Conservation (phyloP, 2,797 vertebrate species). For the Phyllotis vaccarum region DNA sequence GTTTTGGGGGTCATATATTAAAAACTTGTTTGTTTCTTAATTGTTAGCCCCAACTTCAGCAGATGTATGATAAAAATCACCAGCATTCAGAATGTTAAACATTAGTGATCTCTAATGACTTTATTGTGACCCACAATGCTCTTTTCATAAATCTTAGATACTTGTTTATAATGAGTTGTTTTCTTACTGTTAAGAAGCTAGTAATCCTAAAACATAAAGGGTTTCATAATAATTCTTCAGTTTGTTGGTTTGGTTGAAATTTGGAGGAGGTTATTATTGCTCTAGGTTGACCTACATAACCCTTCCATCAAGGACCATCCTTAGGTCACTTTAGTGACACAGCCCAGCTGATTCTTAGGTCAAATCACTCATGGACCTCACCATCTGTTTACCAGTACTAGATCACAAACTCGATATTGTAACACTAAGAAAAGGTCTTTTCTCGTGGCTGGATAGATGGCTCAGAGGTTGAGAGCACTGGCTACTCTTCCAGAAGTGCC, state of each 20-base stretch:
- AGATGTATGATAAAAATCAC: not conserved
- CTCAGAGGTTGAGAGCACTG: too few species aligned
- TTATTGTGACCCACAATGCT: not conserved
- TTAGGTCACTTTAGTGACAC: not conserved
- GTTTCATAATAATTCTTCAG: not conserved
- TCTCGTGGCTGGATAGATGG: too few species aligned
- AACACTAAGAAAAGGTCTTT: not conserved
- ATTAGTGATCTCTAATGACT: not conserved
- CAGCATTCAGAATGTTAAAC: not conserved
- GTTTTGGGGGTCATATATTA: slow-evolving; percentile 31
- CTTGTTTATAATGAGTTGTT: slow-evolving; percentile 4
- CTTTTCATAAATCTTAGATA: not conserved
- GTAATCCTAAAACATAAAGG: slow-evolving; percentile 13
- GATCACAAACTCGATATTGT: not conserved
- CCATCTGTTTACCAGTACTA: not conserved
- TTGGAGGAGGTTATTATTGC: not conserved
- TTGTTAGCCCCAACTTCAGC: not conserved
- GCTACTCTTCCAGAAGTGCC: too few species aligned
- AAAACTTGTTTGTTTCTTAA: not conserved
- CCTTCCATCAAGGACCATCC: not conserved
- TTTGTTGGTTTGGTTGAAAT: not conserved
- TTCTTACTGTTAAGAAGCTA: slow-evolving; percentile 8
- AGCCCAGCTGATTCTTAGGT: not conserved
- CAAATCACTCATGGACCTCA: not conserved
- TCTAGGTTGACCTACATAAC: not conserved